Evolutionary conservation across 2,113 vertebrate genomes (phyloP).

Genomic region (Melanocharis versteri): DNA sequence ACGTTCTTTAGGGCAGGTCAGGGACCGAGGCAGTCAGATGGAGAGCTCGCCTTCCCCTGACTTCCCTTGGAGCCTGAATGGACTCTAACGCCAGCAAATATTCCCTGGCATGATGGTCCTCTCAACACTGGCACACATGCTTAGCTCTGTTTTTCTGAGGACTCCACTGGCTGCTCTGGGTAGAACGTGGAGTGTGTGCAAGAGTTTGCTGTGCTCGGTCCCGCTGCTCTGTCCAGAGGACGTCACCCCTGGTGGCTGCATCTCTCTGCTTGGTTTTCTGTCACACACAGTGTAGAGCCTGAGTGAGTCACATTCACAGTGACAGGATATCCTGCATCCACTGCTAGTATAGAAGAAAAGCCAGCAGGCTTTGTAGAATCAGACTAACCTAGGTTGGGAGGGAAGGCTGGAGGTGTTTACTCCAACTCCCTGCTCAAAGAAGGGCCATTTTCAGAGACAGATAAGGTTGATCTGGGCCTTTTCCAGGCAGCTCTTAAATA

Average conservation of each 20-base stretch:
- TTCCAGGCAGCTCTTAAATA: background rate
- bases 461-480: background rate
- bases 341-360: background rate
- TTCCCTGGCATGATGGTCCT: background rate
- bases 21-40: background rate
- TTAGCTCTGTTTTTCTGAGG: background rate
- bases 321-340: background rate
- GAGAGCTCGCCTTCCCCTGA: background rate
- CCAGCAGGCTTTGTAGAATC: background rate
- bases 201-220: background rate
- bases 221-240: background rate
- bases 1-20: background rate
- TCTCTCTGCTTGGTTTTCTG: background rate
- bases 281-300: background rate
- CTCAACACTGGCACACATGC: background rate
- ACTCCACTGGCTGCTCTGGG: background rate
- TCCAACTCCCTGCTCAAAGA: background rate
- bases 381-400: background rate
- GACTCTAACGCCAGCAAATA: background rate
- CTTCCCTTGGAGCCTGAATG: background rate
- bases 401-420: background rate
- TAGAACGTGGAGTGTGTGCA: background rate
- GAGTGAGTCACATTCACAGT: background rate
- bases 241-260: background rate
- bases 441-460: background rate